Conservation (phyloP, 2,797 vertebrate genomes). For the Crocidura indochinensis region DNA sequence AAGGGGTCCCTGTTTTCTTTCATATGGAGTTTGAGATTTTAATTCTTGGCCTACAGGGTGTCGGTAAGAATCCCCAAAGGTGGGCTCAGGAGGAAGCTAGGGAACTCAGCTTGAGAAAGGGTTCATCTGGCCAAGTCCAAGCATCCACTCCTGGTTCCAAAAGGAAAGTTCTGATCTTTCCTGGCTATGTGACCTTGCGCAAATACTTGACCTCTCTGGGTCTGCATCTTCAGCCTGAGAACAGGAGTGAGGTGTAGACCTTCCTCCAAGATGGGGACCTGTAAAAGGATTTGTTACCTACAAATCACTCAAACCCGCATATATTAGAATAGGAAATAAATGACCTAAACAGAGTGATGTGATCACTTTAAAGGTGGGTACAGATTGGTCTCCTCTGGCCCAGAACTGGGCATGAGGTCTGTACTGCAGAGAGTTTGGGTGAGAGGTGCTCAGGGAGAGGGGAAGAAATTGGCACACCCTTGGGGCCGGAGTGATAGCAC, state of each 20-base stretch:
- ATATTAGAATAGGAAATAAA: too few relatives aligned
- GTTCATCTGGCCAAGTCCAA: too few relatives aligned
- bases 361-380: too few relatives aligned
- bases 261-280: not conserved
- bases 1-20: accelerated
- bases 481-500: too few relatives aligned
- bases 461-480: not conserved
- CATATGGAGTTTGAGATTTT: not conserved
- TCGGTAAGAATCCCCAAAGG: not conserved
- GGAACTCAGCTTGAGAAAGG: not conserved
- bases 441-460: not conserved
- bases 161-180: not conserved
- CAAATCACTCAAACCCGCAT: not conserved
- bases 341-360: too few relatives aligned
- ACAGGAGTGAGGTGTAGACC: accelerated
- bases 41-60: accelerated
- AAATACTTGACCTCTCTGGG: not conserved
- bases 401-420: not conserved
- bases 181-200: not conserved
- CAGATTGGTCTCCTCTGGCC: too few relatives aligned
- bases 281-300: not conserved
- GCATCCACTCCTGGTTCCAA: not conserved
- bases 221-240: not conserved
- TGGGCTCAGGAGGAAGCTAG: not conserved
- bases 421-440: not conserved